A percentile compares a stretch with the other conserved stretches of the same genome.
These are phyloP conservation scores for Rhopalosiphum padi DNA, from an alignment of 1,140 invertebrate species.

Conservation along the genomic window DNA sequence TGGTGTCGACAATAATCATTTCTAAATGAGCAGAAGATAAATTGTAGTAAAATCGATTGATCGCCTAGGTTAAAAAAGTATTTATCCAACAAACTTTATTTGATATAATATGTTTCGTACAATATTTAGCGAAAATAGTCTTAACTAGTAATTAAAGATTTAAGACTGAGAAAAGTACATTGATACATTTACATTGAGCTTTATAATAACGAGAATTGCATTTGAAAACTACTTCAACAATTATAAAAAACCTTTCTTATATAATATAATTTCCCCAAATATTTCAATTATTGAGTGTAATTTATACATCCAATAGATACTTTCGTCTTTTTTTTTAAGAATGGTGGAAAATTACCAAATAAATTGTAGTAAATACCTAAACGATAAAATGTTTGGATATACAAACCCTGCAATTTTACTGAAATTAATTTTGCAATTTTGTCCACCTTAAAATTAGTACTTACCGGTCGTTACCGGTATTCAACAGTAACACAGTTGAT, in stretches of 20 bases:
- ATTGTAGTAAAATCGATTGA: conserved; percentile 40
- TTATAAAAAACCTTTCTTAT: neutral
- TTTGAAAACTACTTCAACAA: neutral
- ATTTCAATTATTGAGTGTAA: neutral
- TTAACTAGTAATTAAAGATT: neutral
- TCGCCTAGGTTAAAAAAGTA: conserved; percentile 3
- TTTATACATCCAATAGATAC: no score
- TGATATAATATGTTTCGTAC: neutral
- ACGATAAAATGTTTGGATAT: no score
- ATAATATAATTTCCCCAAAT: neutral
- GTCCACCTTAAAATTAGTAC: no score
- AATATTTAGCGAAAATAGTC: neutral
- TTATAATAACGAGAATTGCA: neutral
- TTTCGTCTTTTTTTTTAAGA: no score
- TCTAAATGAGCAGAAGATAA: neutral
- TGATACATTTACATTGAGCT: no score
- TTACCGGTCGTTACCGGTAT: no score
- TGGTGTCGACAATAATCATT: conserved; percentile 14
- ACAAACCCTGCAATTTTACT: no score
- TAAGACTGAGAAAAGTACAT: neutral
- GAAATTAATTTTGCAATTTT: no score
- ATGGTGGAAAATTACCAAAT: no score
- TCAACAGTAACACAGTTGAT: no score
- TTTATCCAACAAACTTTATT: neutral
- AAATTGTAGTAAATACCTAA: no score